Percentiles rank a stretch among this genome's conserved stretches.
phyloP scores from a whole-genome alignment of 1,140 invertebrate species.

The Maconellicoccus hirsutus region DNA sequence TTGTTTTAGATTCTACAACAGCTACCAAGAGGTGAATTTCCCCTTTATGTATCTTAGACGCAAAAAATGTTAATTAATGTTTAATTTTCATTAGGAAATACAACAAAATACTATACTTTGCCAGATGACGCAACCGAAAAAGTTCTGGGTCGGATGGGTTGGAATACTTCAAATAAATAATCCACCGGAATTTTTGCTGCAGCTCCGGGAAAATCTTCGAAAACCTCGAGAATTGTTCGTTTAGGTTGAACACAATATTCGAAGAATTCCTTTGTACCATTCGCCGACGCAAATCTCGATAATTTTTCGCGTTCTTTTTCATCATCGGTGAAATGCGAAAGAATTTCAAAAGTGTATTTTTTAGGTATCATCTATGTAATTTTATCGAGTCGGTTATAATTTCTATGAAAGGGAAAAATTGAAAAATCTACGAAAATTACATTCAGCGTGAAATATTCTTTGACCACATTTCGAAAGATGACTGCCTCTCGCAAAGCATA shows the following conservation, averaged over 20 bases:
- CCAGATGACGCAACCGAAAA: constrained; percentile 87
- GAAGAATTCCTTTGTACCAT: constrained; percentile 80
- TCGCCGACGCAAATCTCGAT: constrained; percentile 65
- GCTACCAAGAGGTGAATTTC: constrained; percentile 77
- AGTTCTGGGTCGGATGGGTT: constrained; percentile 72
- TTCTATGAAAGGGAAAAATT: too few relatives aligned
- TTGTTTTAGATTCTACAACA: constrained; percentile 81
- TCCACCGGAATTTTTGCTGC: constrained; percentile 57
- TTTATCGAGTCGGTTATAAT: neutral
- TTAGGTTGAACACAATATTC: constrained; percentile 78
- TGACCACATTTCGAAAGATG: constrained; percentile 49
- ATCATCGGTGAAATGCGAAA: constrained; percentile 65
- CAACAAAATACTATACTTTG: constrained; percentile 12
- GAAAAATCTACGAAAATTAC: constrained; percentile 31
- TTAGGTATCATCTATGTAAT: constrained; percentile 57
- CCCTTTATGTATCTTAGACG: constrained; percentile 37
- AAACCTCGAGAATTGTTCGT: constrained; percentile 77
- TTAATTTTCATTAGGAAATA: neutral
- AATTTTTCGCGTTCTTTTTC: constrained; percentile 86
- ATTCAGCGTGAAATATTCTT: constrained; percentile 65
- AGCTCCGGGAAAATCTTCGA: constrained; percentile 82
- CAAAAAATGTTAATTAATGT: constrained; percentile 8
- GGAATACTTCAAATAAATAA: constrained; percentile 82
- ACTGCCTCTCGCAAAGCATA: constrained; percentile 43
- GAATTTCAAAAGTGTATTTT: constrained; percentile 71